Conservation (phyloP, 2,113 vertebrate genomes). For the Bubo bubo region DNA sequence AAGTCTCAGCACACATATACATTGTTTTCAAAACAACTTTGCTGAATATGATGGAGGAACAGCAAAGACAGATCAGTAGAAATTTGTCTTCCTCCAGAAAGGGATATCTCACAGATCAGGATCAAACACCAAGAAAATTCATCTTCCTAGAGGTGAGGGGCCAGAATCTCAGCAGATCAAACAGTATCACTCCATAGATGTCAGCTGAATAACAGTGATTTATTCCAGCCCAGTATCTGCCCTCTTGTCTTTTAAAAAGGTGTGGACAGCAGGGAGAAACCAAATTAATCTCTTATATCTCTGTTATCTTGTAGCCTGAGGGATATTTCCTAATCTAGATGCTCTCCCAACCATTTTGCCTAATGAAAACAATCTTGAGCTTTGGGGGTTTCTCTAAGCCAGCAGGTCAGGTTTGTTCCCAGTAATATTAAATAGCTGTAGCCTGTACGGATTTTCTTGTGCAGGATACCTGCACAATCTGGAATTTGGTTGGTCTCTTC, state of each 20-base stretch:
- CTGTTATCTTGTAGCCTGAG: neutral
- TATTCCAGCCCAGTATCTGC: neutral
- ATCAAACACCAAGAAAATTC: neutral
- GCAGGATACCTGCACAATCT: neutral
- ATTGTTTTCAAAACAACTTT: neutral
- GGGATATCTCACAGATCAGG: neutral
- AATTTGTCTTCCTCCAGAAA: constrained; percentile 1
- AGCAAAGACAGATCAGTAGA: neutral
- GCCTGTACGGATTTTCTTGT: neutral
- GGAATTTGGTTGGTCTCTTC: neutral
- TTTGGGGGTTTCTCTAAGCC: neutral
- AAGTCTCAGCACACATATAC: neutral
- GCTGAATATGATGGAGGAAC: neutral
- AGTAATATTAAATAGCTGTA: neutral
- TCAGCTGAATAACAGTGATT: neutral
- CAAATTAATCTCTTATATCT: neutral
- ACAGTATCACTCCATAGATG: neutral
- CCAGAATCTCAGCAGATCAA: neutral
- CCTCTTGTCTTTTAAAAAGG: neutral
- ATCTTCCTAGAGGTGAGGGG: neutral
- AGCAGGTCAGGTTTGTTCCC: neutral
- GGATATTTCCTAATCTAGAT: neutral
- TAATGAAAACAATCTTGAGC: neutral
- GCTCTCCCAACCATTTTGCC: neutral
- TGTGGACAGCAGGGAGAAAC: neutral